Conservation (phyloP, 2,888 invertebrate species). For the Isoperla grammatica region DNA sequence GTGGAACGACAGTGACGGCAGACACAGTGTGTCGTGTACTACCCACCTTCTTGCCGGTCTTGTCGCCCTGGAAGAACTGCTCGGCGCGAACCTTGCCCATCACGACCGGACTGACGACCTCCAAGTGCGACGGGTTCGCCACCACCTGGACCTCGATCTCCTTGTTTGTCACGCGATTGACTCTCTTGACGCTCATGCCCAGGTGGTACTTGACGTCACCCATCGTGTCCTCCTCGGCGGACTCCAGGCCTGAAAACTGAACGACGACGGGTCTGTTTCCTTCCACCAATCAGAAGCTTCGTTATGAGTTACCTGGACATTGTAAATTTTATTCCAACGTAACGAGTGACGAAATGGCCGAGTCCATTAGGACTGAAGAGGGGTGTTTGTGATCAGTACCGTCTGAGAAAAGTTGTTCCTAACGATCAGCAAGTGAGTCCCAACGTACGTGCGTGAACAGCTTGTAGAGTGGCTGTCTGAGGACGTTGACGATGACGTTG, state of each 20-base stretch:
- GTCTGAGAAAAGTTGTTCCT: too few relatives aligned
- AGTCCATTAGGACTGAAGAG: too few relatives aligned
- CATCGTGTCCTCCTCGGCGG: not conserved
- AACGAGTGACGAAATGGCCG: too few relatives aligned
- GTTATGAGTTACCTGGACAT: too few relatives aligned
- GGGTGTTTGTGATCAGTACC: too few relatives aligned
- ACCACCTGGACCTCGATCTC: conserved; percentile 80
- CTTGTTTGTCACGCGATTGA: conserved; percentile 71
- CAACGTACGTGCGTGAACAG: conserved; percentile 90
- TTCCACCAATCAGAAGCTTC: too few relatives aligned
- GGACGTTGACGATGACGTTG: conserved; percentile 84
- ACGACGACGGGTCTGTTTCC: not conserved
- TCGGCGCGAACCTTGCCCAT: conserved; percentile 84
- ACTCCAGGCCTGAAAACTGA: conserved; percentile 5
- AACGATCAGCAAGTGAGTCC: too few relatives aligned
- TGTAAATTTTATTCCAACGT: too few relatives aligned
- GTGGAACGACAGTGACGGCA: too few relatives aligned
- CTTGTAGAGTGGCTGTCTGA: conserved; percentile 83
- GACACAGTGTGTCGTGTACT: too few relatives aligned
- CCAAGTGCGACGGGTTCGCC: conserved; percentile 93
- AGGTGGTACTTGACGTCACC: conserved; percentile 93
- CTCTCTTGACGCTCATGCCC: conserved; percentile 78
- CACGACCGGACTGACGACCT: conserved; percentile 82
- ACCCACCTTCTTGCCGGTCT: conserved; percentile 58
- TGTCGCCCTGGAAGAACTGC: conserved; percentile 77